Conservation (phyloP, 2,113 vertebrate species). For the Notarius lentiginosus region DNA sequence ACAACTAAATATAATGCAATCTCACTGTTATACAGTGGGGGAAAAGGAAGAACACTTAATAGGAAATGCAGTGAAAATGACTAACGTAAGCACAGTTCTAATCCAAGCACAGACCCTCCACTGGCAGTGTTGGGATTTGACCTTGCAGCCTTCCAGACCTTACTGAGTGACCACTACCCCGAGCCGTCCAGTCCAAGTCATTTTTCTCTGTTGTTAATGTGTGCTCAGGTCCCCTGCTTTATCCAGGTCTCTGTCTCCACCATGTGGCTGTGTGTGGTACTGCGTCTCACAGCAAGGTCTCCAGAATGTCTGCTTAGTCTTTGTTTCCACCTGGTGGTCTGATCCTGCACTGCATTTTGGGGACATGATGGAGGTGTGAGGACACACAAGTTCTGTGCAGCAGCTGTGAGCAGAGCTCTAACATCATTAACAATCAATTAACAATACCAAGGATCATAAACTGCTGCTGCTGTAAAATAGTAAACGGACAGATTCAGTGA, state of each 20-base stretch:
- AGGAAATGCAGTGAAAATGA: neutral
- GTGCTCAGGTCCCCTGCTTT: neutral
- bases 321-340: slow-evolving; percentile 37
- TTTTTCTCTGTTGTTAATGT: neutral
- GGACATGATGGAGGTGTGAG: neutral
- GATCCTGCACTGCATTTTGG: neutral
- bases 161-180: neutral
- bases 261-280: neutral
- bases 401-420: neutral
- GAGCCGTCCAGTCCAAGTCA: too few species aligned
- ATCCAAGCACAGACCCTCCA: neutral
- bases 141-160: neutral
- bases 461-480: neutral
- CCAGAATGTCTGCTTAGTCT: neutral
- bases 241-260: slow-evolving; percentile 37
- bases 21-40: neutral
- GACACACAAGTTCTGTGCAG: neutral
- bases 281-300: neutral
- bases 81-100: neutral
- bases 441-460: neutral
- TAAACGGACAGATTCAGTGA: neutral
- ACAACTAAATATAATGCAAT: neutral
- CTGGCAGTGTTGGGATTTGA: neutral
- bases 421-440: neutral
- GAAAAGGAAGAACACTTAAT: neutral